These are phyloP conservation scores for Bombyx mandarina DNA, from an alignment of 1,140 invertebrate species.

Conservation along the genomic window DNA sequence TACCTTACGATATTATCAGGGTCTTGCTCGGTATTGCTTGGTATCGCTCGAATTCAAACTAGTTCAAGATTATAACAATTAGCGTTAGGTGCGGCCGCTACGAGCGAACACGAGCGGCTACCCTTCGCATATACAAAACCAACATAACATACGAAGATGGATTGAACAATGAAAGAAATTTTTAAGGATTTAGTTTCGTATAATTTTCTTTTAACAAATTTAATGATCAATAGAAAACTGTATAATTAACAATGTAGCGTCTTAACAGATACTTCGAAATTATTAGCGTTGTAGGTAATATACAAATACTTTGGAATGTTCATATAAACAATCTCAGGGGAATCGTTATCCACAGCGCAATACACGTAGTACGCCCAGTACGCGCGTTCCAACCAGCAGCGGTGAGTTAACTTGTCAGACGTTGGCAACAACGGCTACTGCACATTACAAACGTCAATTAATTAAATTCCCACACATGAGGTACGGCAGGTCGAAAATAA, in stretches of 20 bases:
- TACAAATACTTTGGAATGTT: slow-evolving; percentile 71
- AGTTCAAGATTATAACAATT: slow-evolving; percentile 63
- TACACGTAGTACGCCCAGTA: slow-evolving; percentile 2
- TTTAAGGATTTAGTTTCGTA: slow-evolving; percentile 69
- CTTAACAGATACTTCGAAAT: slow-evolving; percentile 70
- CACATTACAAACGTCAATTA: slow-evolving; percentile 35
- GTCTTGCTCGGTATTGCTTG: slow-evolving; percentile 37
- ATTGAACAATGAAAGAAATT: slow-evolving; percentile 43
- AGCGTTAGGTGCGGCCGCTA: slow-evolving; percentile 21
- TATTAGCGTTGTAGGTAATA: slow-evolving; percentile 68
- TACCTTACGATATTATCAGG: slow-evolving; percentile 4
- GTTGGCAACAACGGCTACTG: background rate
- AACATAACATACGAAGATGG: slow-evolving; percentile 1
- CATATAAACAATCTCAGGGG: slow-evolving; percentile 66
- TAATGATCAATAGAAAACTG: slow-evolving; percentile 70
- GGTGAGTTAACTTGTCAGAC: slow-evolving; percentile 1
- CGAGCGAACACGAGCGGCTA: background rate
- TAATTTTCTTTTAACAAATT: slow-evolving; percentile 70
- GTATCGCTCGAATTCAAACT: slow-evolving; percentile 26
- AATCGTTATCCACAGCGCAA: slow-evolving; percentile 37
- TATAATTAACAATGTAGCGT: slow-evolving; percentile 71
- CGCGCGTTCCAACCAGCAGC: background rate
- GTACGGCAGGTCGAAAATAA: slow-evolving; percentile 37
- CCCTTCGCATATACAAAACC: background rate
- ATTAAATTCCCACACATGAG: slow-evolving; percentile 34